These are phyloP conservation scores for Dynastes hyllus DNA, from an alignment of 2,888 invertebrate species.

Conservation along the genomic window DNA sequence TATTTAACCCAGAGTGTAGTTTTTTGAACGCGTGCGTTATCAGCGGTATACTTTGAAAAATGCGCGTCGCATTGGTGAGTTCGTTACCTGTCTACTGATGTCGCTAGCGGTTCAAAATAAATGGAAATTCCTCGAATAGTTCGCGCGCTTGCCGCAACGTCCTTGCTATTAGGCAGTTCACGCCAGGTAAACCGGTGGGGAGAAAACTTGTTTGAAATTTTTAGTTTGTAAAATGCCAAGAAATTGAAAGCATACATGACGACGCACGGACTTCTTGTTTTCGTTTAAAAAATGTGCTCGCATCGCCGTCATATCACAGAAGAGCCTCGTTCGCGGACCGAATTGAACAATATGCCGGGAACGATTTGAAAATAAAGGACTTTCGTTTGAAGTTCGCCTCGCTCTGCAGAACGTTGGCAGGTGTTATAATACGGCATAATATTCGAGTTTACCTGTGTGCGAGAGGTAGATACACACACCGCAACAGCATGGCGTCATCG, in stretches of 20 bases:
- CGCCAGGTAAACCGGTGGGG: conserved; percentile 66
- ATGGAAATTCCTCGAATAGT: conserved; percentile 53
- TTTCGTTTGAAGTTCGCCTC: conserved; percentile 42
- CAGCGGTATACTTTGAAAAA: conserved; percentile 31
- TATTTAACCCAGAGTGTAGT: no score
- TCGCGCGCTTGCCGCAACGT: conserved; percentile 54
- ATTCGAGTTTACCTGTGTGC: conserved; percentile 35
- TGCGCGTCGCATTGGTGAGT: conserved; percentile 47
- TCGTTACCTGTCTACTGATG: conserved; percentile 56
- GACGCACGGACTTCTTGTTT: conserved; percentile 57
- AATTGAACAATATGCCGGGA: conserved; percentile 24
- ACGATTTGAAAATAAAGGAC: conserved; percentile 2
- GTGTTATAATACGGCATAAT: conserved; percentile 43
- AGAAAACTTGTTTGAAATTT: conserved; percentile 71
- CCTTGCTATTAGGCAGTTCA: conserved; percentile 60
- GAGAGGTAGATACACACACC: conserved; percentile 26
- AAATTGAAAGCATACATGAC: conserved; percentile 64
- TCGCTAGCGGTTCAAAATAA: conserved; percentile 29
- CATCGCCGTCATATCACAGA: conserved; percentile 33
- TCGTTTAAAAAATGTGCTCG: conserved; percentile 57
- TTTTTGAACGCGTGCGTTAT: no score
- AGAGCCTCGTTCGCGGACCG: not conserved
- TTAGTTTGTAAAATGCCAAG: conserved; percentile 69
- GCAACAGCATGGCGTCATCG: conserved; percentile 65
- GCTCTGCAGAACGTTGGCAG: conserved; percentile 49